Percentiles rank a stretch among this genome's conserved stretches.
Evolutionary conservation across 2,113 vertebrate genomes (phyloP).

Genomic region (Jaculus jaculus): DNA sequence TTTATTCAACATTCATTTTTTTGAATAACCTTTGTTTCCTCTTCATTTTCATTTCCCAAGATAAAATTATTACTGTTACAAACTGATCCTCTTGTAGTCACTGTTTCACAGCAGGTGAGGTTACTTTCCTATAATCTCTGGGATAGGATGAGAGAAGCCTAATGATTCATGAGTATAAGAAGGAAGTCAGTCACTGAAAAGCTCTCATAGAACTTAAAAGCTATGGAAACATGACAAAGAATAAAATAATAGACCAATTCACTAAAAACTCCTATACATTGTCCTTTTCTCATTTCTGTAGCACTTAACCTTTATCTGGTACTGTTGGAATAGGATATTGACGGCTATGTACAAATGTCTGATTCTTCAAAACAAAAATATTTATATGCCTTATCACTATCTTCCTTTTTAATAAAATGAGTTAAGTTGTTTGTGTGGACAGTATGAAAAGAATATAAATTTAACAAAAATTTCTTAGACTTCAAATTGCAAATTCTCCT

Average conservation of each 20-base stretch:
- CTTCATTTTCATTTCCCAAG: slow-evolving; percentile 4
- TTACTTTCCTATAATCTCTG: neutral
- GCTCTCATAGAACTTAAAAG: neutral
- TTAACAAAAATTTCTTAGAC: slow-evolving; percentile 21
- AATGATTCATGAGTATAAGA: neutral
- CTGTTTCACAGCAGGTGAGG: neutral
- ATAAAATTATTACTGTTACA: neutral
- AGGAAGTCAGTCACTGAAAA: slow-evolving; percentile 34
- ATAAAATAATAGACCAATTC: neutral
- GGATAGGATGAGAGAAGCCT: neutral
- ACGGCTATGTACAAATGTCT: neutral
- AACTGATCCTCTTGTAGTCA: neutral
- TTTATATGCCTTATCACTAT: neutral
- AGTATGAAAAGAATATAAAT: slow-evolving; percentile 16
- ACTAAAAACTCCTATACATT: neutral
- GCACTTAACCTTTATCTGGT: neutral
- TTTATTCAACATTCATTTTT: no score
- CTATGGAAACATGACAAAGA: neutral
- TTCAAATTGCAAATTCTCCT: slow-evolving; percentile 16
- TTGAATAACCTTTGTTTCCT: neutral
- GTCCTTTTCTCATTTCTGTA: neutral
- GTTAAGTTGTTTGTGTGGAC: neutral
- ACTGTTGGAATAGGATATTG: neutral
- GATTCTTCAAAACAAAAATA: slow-evolving; percentile 4
- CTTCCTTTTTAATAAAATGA: neutral